Conservation (phyloP, 2,888 invertebrate species). For the Galerucella calmariensis region DNA sequence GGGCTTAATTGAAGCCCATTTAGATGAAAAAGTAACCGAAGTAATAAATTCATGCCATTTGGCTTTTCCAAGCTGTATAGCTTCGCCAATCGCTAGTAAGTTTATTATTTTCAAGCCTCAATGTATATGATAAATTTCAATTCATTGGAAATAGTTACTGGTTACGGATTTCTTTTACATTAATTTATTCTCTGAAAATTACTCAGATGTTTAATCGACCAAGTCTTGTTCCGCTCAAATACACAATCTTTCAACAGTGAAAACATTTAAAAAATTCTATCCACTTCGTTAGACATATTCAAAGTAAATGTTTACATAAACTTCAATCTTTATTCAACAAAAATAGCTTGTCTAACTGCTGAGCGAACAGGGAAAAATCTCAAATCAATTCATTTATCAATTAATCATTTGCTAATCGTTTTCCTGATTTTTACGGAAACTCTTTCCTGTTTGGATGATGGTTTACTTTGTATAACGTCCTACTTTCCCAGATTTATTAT, state of each 20-base stretch:
- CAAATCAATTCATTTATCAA: conserved; percentile 18
- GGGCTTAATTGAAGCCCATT: too few relatives aligned
- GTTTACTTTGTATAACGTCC: conserved; percentile 16
- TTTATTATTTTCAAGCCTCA: too few relatives aligned
- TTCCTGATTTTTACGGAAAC: conserved; percentile 22
- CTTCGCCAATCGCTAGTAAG: too few relatives aligned
- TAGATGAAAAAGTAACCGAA: too few relatives aligned
- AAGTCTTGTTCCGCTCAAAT: not conserved
- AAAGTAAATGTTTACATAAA: not conserved
- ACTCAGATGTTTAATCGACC: not conserved
- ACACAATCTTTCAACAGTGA: not conserved
- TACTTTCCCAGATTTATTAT: conserved; percentile 10
- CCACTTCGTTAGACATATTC: not conserved
- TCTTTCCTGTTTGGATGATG: conserved; percentile 28
- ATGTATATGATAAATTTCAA: not conserved
- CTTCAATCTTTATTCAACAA: not conserved
- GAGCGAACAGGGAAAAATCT: not conserved
- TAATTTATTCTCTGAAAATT: not conserved
- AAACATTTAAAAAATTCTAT: not conserved
- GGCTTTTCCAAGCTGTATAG: too few relatives aligned
- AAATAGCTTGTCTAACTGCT: not conserved
- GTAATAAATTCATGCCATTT: too few relatives aligned
- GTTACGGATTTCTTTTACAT: not conserved
- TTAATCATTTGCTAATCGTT: conserved; percentile 30
- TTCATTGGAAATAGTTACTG: not conserved